These are phyloP conservation scores for Eupithecia centaureata DNA, from an alignment of 2,888 invertebrate species.

Conservation along the genomic window DNA sequence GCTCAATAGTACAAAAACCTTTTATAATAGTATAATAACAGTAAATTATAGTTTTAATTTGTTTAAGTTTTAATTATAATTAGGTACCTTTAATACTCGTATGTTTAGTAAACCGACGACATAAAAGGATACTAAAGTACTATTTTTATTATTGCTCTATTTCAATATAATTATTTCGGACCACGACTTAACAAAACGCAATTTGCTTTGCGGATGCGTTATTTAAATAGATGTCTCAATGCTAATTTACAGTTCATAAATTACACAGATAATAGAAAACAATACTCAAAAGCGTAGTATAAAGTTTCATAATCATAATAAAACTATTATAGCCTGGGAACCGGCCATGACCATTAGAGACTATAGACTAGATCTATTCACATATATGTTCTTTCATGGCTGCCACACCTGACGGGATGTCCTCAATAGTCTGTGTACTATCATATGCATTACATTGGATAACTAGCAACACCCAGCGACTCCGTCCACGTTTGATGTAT, in stretches of 20 bases:
- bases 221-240: not conserved
- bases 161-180: not conserved
- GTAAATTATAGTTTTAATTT: too few species aligned
- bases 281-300: constrained; percentile 2
- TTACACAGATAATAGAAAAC: not conserved
- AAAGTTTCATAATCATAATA: constrained; percentile 27
- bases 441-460: constrained; percentile 18
- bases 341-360: constrained; percentile 37
- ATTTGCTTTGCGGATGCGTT: not conserved
- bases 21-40: too few species aligned
- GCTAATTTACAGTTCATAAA: not conserved
- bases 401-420: constrained; percentile 63
- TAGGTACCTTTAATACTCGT: too few species aligned
- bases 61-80: too few species aligned
- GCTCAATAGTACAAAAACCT: too few species aligned
- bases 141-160: not conserved
- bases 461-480: too few species aligned
- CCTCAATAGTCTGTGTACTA: constrained; percentile 54
- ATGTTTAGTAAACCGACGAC: too few species aligned
- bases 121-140: not conserved
- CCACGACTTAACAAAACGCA: not conserved
- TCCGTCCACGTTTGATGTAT: too few species aligned
- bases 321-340: constrained; percentile 27
- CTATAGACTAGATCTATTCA: constrained; percentile 31
- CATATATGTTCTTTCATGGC: constrained; percentile 39